Base-by-base conservation (phyloP, 2,888 invertebrate species). In the Aquatica leii region DNA sequence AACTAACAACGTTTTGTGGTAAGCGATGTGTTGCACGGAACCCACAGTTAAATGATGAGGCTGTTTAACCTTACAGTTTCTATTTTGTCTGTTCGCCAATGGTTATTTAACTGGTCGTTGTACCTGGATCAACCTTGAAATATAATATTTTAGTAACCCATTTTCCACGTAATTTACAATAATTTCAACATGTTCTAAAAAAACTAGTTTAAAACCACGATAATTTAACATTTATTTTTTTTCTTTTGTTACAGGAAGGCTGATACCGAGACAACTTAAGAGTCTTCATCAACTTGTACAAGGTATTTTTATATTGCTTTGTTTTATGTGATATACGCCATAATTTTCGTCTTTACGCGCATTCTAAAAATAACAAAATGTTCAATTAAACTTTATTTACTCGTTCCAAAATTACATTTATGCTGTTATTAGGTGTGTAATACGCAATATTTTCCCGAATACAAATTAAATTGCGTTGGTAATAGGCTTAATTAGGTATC, bases 1-100 rank as follows among this genome's bases (percentile, higher is more conserved):
- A 65, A 65, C 65, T 65, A 65, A 65, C 65, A 65, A 59, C 65
- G 60, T 65, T 65, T 65, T 65, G 65, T 57, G 65, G 65, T 65
- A 65, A 65, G 60, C 65, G 65, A 65, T 65, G 65, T 65, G 60
- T 65, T 65, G 60, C 60, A 65, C 60, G 60, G 60, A 65, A 60
- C 65, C 60, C 65, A 65, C 65, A 57, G 60, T 53, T 64, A 65
- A 65, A 65, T 65, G 60, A 65, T 65, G 65, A 65, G 65, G 60
- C 65, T 65, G 65, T 65, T 65, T 65, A 65, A 65, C 60, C 60
- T 65, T 60, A 64, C 56, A 52, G 65, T 61, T 65, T 60, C 60
- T 60, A 57, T 65, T 59, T 59, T 60, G 57, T 60, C 65, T 60
- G 65, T 59, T 50, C 64, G 43, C 49, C 51, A 58, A 63, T 55